Percentiles rank a stretch among this genome's conserved stretches.
Conservation (phyloP, 2,113 vertebrate genomes). For the Podarcis muralis region DNA sequence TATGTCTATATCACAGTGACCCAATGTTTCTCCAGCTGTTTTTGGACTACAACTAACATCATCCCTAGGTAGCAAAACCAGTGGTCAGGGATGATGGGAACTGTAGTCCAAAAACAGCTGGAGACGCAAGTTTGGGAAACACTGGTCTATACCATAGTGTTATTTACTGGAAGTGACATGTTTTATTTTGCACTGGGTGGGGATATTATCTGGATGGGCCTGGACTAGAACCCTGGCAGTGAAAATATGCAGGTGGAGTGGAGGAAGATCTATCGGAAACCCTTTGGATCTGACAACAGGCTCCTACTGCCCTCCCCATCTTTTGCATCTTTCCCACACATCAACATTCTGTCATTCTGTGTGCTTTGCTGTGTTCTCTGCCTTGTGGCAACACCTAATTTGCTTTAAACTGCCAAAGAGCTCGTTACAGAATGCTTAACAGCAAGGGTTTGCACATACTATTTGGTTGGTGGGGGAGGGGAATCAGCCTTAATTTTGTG, state of each 20-base stretch:
- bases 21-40: too few species aligned
- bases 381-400: constrained; percentile 78
- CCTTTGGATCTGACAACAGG: constrained; percentile 57
- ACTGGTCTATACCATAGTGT: neutral
- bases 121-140: neutral
- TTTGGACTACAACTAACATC: too few species aligned
- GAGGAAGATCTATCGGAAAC: constrained; percentile 50
- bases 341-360: constrained; percentile 66
- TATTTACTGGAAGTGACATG: neutral
- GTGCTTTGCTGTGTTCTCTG: constrained; percentile 65
- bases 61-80: too few species aligned
- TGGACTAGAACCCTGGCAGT: neutral
- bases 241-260: too few species aligned
- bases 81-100: too few species aligned
- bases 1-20: neutral
- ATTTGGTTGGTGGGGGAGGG: constrained; percentile 38
- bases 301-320: constrained; percentile 47
- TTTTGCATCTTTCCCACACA: constrained; percentile 71
- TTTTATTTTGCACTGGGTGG: neutral
- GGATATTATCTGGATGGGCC: neutral
- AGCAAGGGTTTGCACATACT: constrained; percentile 81
- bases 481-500: constrained; percentile 81
- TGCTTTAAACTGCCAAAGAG: constrained; percentile 82
- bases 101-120: too few species aligned
- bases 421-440: constrained; percentile 81